Evolutionary conservation across 92 coral and sea anemone genomes (phyloP).

Genomic region (Porites evermanni): DNA sequence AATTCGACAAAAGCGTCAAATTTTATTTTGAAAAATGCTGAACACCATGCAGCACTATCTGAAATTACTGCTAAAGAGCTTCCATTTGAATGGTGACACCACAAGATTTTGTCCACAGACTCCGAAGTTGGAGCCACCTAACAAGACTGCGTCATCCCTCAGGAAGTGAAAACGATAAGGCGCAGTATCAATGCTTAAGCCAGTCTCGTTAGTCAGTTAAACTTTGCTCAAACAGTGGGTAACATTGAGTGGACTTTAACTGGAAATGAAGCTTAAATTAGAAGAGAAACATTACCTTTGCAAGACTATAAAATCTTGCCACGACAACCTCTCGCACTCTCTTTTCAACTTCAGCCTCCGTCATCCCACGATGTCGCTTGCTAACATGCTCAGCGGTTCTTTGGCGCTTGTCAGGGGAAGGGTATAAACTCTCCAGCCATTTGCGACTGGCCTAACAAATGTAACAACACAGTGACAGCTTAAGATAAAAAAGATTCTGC

Average conservation of each 20-base stretch:
- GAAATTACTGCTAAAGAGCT: no score
- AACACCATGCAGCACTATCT: no score
- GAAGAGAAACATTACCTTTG: slow-evolving; percentile 64
- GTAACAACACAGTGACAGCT: not conserved
- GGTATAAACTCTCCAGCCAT: slow-evolving; percentile 83
- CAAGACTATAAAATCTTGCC: slow-evolving; percentile 92
- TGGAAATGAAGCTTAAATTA: not conserved
- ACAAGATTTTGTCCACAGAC: no score
- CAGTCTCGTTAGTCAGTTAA: no score
- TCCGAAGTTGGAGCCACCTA: no score
- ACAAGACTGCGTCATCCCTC: no score
- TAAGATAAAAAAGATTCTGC: no score
- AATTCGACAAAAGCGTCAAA: no score
- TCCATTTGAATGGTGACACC: no score
- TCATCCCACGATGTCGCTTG: slow-evolving; percentile 62
- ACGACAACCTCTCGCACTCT: slow-evolving; percentile 85
- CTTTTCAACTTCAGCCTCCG: slow-evolving; percentile 77
- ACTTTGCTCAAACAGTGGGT: not conserved
- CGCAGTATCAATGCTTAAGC: no score
- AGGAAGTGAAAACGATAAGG: no score
- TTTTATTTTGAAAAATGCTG: no score
- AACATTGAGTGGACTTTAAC: not conserved
- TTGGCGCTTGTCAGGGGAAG: slow-evolving; percentile 62
- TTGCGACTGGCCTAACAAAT: slow-evolving; percentile 73
- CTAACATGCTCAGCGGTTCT: slow-evolving; percentile 50